Evolutionary conservation across 2,113 vertebrate species (phyloP), one percentile per base, ranked within the genome.

Genomic region (Anolis sagrei): DNA sequence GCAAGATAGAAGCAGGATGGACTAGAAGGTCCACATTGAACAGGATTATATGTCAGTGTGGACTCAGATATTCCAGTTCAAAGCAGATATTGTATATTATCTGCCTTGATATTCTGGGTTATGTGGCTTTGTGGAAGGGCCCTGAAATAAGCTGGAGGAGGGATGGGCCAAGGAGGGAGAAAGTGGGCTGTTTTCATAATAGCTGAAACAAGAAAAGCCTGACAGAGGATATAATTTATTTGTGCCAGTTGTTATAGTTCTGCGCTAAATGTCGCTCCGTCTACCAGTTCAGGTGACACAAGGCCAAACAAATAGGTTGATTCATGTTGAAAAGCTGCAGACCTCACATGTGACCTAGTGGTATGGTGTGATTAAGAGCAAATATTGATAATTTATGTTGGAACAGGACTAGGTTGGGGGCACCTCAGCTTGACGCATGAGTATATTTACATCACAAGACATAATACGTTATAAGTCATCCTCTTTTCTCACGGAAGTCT

Each of bases 271-370:
- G 87, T 91, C 74, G 81, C 78, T 83, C 8, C 79, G 83, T 89
- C 91, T 89, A 48, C 86, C 81, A 91, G 81, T 21, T 87, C 83
- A 64, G 9, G 74, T 86, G 79, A 54, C 36, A 27, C 86, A 93
- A 92, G 90, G 91, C 90, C 94, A 90, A 79, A 44, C 90, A 83
- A 85, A 90, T 44, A 78, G 88, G 13, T 84, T 89, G 93, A 29
- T 77, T 85, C 92, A 76, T 88, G 82, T 87, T 89, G 90, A 91
- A 89, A 76, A 7, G 51, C 68, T 54, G 88, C 81, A 83, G 81
- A 44, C 27, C 58, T 70, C 87, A n/a, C 48, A 90, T 92, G 27
- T 84, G 91, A 91, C 91, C 87, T 79, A 90, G 82, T 78, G 48
- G 81, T 89, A 87, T 92, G 92, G 88, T 81, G 90, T 79, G 89